Evolutionary conservation across 2,888 invertebrate genomes (phyloP).

Genomic region (Andrena camellia): DNA sequence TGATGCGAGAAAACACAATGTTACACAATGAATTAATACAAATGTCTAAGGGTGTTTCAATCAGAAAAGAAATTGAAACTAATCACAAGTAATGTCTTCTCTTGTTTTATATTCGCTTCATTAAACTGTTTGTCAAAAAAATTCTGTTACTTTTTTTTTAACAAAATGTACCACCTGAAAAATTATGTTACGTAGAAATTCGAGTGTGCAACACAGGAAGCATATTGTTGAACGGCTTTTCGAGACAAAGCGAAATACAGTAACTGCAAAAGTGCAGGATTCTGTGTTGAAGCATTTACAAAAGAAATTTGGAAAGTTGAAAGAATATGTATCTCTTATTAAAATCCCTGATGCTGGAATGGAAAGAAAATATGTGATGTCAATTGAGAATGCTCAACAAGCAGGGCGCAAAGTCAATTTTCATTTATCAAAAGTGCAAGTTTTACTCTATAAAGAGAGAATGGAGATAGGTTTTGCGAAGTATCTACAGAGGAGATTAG

Average conservation of each 20-base stretch:
- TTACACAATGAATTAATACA: constrained; percentile 73
- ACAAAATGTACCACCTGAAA: background rate
- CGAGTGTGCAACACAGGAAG: constrained; percentile 3
- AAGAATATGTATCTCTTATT: constrained; percentile 43
- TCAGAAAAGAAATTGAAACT: constrained; percentile 42
- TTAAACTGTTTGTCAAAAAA: background rate
- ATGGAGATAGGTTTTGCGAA: constrained; percentile 59
- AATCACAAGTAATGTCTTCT: constrained; percentile 58
- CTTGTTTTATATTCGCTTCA: background rate
- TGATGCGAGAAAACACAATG: constrained; percentile 78
- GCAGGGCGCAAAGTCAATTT: constrained; percentile 1
- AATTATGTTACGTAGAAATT: constrained; percentile 31
- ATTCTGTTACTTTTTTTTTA: background rate
- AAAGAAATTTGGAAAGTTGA: constrained; percentile 35
- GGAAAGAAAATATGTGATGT: constrained; percentile 31
- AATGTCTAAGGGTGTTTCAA: constrained; percentile 52
- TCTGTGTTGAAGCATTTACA: constrained; percentile 61
- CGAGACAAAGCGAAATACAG: constrained; percentile 40
- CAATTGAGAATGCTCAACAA: constrained; percentile 19
- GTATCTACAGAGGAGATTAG: constrained; percentile 51
- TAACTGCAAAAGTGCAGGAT: constrained; percentile 68
- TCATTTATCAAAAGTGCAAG: constrained; percentile 61
- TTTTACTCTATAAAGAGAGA: constrained; percentile 70
- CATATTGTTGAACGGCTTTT: constrained; percentile 31
- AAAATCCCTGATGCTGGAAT: constrained; percentile 10